Conservation (phyloP, 2,888 invertebrate species). For the Eustalomyia histrio region DNA sequence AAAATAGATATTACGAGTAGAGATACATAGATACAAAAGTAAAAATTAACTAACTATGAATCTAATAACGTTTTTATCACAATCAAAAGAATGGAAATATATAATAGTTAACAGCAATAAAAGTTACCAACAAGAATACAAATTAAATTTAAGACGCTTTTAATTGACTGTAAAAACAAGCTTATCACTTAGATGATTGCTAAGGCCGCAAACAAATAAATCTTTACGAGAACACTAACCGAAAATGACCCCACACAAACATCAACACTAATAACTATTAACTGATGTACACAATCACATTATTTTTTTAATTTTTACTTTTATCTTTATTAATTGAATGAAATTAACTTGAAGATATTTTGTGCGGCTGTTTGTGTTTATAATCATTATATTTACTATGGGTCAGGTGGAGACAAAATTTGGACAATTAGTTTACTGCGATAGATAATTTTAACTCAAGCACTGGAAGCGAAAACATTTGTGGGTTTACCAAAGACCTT, state of each 20-base stretch:
- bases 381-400: background rate
- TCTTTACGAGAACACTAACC: slow-evolving; percentile 5
- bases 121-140: background rate
- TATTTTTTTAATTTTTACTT: slow-evolving; percentile 11
- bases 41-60: background rate
- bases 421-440: too few relatives aligned
- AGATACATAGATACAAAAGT: background rate
- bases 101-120: slow-evolving; percentile 7
- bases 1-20: too few relatives aligned
- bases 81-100: slow-evolving; percentile 7
- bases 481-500: too few relatives aligned
- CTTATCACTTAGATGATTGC: slow-evolving; percentile 45
- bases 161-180: slow-evolving; percentile 65
- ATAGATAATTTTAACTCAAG: too few relatives aligned
- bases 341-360: slow-evolving; percentile 43
- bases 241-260: slow-evolving; percentile 53
- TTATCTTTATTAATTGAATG: slow-evolving; percentile 57
- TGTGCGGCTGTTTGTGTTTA: background rate
- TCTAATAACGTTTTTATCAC: background rate
- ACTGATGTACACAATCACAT: slow-evolving; percentile 29
- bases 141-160: slow-evolving; percentile 60
- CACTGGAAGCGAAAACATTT: too few relatives aligned
- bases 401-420: background rate
- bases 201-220: slow-evolving; percentile 37
- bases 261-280: background rate